Evolutionary conservation across 2,797 vertebrate species (phyloP), one percentile per base, ranked within the genome.

Genomic region (Chiroxiphia lanceolata): DNA sequence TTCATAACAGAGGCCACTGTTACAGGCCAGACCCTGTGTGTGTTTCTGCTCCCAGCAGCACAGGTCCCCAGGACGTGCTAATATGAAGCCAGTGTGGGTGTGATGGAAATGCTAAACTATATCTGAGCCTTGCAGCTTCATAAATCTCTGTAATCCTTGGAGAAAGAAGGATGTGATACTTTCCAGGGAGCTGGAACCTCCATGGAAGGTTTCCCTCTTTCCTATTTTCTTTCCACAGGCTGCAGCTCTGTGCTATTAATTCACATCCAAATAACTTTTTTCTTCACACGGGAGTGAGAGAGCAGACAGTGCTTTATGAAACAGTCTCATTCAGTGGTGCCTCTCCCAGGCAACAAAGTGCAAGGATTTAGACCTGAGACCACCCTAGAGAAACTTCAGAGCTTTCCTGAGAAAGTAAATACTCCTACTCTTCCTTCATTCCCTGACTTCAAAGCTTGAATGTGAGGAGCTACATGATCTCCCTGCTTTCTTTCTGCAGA

Each of bases 11-110:
- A 82, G 40, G 29, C 10, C 57, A 36, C 38, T 12, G 14, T 31
- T 44, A 34, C 0, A 13, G 33, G 45, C 21, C 42, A 65, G 33
- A 63, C 45, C 0, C 0, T 4, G 20, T 15, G 29, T 34, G 69
- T 19, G n/a, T 33, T 64, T 83, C 75, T 74, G 68, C 33, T 84
- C 26, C n/a, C 25, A 33, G 68, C 68, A 63, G 51, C 16, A 31
- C 13, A 69, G 63, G 29, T 45, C 59, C 19, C 53, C 61, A 25
- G 67, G 67, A 67, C 0, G 1, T 15, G 21, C 36, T 56, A 56
- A 47, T 20, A 21, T 11, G 47, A 63, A 71, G 56, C 11, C 53
- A 68, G 29, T 6, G 25, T 54, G 82, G 42, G 38, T 64, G 53
- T 15, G 75, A 71, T 25, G 34, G 63, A 72, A 87, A 76, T 8